Base-by-base conservation (phyloP, 1,140 invertebrate genomes). In the Magallana ariakensis region DNA sequence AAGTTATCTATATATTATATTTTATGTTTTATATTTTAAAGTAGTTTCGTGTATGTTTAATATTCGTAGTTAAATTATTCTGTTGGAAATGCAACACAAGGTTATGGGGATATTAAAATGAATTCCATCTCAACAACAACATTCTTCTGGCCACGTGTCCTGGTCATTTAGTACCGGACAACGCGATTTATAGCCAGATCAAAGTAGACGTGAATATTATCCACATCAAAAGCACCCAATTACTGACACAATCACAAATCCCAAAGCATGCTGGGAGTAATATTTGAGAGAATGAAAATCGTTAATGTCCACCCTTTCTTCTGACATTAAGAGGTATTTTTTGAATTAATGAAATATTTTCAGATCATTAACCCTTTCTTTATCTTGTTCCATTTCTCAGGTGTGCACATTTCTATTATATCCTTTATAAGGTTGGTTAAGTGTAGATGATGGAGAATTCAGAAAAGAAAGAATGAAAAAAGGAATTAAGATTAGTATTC, bases 251-350 rank as follows among this genome's bases (percentile, higher is more conserved):
- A 75, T 26, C 13, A 11, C 10, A 19, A 26, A 66, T 26, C 66
- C 22, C 13, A 33, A 26, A 11, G 7, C 66, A 19, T 75, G 66
- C 66, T 75, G 66, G 9, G 66, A 33, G 19, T 26, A 75, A 75
- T 75, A 19, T 75, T 26, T 5, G 6, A 4, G 19, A 75, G 26
- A 75, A 15, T 75, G 66, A 19, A 0, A 75, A 26, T 26, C 66
- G 66, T 75, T 75, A 26, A 75, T 19, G 22, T 9, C 22, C 5
- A 11, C 22, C 66, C 22, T 75, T 22, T 75, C 66, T 22, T 75
- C 66, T 75, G 66, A 75, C 66, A 75, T 75, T 75, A 75, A 75
- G 22, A 26, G 66, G 22, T 75, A 75, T 75, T 75, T 75, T 75
- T 75, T 75, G 66, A 75, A 75, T 75, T 26, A 19, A 75, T 26